Evolutionary conservation across 2,797 vertebrate genomes (phyloP).

Genomic region (Etheostoma nigrum): DNA sequence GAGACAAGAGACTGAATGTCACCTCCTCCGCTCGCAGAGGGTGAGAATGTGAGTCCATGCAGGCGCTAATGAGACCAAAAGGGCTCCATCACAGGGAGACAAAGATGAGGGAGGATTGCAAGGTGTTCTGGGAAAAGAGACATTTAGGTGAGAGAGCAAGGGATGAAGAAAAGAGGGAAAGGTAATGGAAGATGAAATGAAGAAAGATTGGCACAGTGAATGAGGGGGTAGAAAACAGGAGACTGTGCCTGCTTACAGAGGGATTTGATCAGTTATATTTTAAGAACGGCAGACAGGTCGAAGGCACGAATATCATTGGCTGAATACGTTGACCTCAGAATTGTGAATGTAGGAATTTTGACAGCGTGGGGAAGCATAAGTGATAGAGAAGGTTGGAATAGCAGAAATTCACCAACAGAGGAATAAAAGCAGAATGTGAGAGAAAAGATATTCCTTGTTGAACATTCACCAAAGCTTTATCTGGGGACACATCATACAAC

Average conservation of each 20-base stretch:
- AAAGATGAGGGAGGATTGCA: not conserved
- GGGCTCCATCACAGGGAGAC: constrained; percentile 22
- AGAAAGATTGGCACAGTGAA: not conserved
- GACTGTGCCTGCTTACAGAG: not conserved
- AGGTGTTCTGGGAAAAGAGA: constrained; percentile 18
- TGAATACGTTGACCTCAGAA: not conserved
- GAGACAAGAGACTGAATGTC: not conserved
- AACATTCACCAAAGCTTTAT: too few species aligned
- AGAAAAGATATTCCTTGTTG: too few species aligned
- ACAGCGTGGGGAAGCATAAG: not conserved
- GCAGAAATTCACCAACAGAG: too few species aligned
- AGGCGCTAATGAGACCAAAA: constrained; percentile 65
- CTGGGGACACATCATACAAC: too few species aligned
- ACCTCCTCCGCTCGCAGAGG: constrained; percentile 41
- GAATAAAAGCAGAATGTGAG: too few species aligned
- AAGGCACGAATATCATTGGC: not conserved
- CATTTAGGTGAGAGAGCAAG: constrained; percentile 14
- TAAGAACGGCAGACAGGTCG: not conserved
- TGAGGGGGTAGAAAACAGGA: not conserved
- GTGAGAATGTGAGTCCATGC: constrained; percentile 51
- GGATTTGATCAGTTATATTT: not conserved
- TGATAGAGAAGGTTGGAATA: not conserved
- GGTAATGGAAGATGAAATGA: not conserved
- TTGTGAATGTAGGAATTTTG: not conserved
- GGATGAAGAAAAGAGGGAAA: not conserved